Evolutionary conservation across 2,113 vertebrate species (phyloP).

Genomic region (Lucifuga dentata): DNA sequence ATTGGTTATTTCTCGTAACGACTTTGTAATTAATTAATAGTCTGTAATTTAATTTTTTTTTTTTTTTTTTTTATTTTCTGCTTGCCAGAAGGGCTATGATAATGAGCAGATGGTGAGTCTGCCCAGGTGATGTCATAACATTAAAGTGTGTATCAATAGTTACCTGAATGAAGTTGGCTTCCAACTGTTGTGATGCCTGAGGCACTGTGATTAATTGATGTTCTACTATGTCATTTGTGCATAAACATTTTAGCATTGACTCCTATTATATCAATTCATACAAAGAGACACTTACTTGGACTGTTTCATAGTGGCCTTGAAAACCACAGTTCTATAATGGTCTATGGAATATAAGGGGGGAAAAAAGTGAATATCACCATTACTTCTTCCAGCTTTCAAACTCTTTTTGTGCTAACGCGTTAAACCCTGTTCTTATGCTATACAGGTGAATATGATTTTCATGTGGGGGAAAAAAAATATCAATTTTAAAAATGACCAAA

Average conservation of each 20-base stretch:
- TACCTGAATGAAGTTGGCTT: constrained; percentile 39
- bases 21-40: background rate
- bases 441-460: too few relatives aligned
- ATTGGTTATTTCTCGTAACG: too few relatives aligned
- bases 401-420: too few relatives aligned
- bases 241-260: too few relatives aligned
- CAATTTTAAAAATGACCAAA: too few relatives aligned
- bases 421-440: too few relatives aligned
- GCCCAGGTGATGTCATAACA: constrained; percentile 41
- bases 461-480: too few relatives aligned
- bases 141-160: constrained; percentile 24
- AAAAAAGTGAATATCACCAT: background rate
- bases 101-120: constrained; percentile 54
- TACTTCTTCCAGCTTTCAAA: background rate
- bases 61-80: too few relatives aligned
- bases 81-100: constrained; percentile 28
- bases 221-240: too few relatives aligned
- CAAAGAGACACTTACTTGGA: too few relatives aligned
- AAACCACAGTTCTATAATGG: background rate
- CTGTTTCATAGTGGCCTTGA: background rate
- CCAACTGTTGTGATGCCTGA: constrained; percentile 27
- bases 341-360: too few relatives aligned
- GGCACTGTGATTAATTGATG: constrained; percentile 52
- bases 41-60: background rate
- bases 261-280: too few relatives aligned